These are phyloP conservation scores for Eulimnadia texana DNA, from an alignment of 1,140 invertebrate genomes.

Conservation along the genomic window DNA sequence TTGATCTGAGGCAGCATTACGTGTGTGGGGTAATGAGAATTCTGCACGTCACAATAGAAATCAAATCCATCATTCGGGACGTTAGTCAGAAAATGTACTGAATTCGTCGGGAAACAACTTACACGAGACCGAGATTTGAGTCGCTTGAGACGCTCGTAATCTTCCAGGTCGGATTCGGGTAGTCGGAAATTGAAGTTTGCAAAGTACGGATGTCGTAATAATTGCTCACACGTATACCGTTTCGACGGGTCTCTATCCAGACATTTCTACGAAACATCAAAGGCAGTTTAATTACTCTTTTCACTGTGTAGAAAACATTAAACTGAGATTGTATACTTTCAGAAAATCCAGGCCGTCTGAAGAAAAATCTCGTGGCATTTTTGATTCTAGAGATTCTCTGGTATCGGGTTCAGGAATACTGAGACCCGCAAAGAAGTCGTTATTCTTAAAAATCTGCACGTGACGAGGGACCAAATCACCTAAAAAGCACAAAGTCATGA, in stretches of 20 bases:
- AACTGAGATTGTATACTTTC: slow-evolving; percentile 54
- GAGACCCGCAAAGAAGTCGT: slow-evolving; percentile 84
- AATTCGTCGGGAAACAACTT: not conserved
- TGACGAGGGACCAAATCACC: slow-evolving; percentile 84
- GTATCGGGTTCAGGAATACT: slow-evolving; percentile 69
- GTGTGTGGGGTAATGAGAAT: slow-evolving; percentile 6
- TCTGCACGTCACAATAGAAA: not conserved
- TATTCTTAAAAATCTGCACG: slow-evolving; percentile 86
- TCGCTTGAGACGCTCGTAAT: slow-evolving; percentile 47
- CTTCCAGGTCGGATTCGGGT: slow-evolving; percentile 49
- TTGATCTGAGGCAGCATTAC: slow-evolving; percentile 10
- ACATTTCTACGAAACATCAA: slow-evolving; percentile 53
- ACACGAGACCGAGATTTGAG: slow-evolving; percentile 44
- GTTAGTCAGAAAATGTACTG: too few species aligned
- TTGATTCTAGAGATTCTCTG: slow-evolving; percentile 56
- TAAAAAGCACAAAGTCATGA: too few species aligned
- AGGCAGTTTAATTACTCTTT: not conserved
- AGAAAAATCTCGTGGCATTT: slow-evolving; percentile 55
- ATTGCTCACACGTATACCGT: slow-evolving; percentile 60
- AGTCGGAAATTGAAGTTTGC: slow-evolving; percentile 60
- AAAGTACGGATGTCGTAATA: slow-evolving; percentile 79
- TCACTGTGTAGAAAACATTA: not conserved
- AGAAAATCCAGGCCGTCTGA: slow-evolving; percentile 66
- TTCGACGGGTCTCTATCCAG: slow-evolving; percentile 84
- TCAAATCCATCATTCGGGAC: not conserved